Evolutionary conservation across 2,113 vertebrate species (phyloP).

Genomic region (Neodontobutis hainanensis): DNA sequence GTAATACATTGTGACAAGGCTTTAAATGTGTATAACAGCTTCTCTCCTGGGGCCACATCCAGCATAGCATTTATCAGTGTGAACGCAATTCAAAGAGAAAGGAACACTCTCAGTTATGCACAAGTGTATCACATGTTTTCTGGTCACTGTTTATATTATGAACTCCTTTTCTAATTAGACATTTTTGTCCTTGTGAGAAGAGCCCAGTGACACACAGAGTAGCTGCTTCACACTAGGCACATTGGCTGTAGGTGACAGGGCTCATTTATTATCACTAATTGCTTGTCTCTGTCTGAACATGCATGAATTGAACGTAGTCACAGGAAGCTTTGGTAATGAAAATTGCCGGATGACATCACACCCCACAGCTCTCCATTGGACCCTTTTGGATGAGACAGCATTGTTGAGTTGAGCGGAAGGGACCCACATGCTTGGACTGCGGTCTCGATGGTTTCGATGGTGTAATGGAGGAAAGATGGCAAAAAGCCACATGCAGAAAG

Average conservation of each 20-base stretch:
- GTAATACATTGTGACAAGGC: conserved; percentile 30
- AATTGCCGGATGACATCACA: conserved; percentile 60
- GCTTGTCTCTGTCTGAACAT: conserved; percentile 32
- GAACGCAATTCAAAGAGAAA: conserved; percentile 29
- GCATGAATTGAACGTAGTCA: conserved; percentile 42
- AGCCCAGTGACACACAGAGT: conserved; percentile 23
- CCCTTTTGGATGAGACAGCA: conserved; percentile 52
- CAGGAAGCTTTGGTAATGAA: conserved; percentile 38
- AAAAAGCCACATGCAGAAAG: conserved; percentile 53
- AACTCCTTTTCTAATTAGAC: conserved; percentile 40
- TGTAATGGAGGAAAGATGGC: conserved; percentile 72
- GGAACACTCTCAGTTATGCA: conserved; percentile 16
- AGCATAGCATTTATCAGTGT: conserved; percentile 33
- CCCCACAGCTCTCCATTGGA: background rate
- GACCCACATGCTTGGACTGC: conserved; percentile 60
- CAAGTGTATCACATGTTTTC: conserved; percentile 36
- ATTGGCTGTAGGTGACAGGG: conserved; percentile 28
- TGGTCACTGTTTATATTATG: conserved; percentile 33
- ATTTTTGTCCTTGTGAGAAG: conserved; percentile 20
- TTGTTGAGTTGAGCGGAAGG: conserved; percentile 37
- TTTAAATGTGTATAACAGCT: conserved; percentile 47
- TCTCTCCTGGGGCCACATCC: conserved; percentile 30
- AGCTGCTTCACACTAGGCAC: conserved; percentile 31
- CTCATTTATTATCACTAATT: conserved; percentile 50
- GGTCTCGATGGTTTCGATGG: conserved; percentile 56